These are phyloP conservation scores for Tragelaphus imberbis DNA, from an alignment of 2,113 vertebrate species.

Conservation along the genomic window DNA sequence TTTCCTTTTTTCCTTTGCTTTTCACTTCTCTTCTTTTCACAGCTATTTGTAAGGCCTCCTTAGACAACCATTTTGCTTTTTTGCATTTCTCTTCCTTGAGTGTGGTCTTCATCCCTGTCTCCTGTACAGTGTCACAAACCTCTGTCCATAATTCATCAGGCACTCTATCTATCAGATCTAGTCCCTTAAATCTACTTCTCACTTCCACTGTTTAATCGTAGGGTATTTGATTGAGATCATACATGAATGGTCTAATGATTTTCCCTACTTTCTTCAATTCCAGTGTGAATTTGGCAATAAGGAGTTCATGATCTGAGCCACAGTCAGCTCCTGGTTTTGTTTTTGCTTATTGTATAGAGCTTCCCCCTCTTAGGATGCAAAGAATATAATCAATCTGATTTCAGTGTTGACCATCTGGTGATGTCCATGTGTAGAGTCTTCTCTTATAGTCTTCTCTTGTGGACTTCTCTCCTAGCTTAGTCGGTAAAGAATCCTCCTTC, in stretches of 20 bases:
- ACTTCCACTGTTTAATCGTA: background rate
- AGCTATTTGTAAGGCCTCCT: background rate
- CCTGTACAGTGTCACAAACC: background rate
- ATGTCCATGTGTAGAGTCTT: background rate
- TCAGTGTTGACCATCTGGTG: background rate
- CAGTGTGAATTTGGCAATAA: background rate
- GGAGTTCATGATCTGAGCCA: background rate
- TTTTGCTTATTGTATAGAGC: background rate
- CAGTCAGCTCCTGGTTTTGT: background rate
- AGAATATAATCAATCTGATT: background rate
- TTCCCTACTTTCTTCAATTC: background rate
- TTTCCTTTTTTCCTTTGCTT: background rate
- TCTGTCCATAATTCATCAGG: background rate
- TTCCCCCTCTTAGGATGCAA: background rate
- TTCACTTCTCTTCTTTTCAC: background rate
- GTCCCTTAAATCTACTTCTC: background rate
- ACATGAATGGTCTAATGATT: background rate
- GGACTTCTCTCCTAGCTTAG: background rate
- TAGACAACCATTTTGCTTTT: background rate
- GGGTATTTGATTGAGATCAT: background rate
- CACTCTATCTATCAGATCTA: background rate
- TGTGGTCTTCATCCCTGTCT: background rate
- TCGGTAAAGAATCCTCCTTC: background rate
- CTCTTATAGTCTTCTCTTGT: background rate
- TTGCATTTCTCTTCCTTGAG: background rate